Base-by-base conservation (phyloP, 2,797 vertebrate genomes). In the Potorous gilbertii region DNA sequence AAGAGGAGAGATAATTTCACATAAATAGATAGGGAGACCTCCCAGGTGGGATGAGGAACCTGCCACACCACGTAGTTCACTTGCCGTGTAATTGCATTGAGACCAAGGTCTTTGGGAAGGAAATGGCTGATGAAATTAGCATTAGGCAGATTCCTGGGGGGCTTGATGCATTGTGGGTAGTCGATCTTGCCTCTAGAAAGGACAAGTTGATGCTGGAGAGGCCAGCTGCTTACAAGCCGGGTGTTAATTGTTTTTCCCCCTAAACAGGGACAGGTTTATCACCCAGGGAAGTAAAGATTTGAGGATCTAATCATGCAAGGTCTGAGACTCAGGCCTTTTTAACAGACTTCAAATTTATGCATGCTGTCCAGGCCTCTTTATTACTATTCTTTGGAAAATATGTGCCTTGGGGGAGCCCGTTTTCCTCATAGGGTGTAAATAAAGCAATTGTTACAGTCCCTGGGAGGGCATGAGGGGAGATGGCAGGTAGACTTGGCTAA, bases 21-120 rank as follows among this genome's bases (percentile, higher is more conserved):
- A 94, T 98, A 98, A 98, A 98, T 98, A 97, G 97, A 98, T 97
- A 93, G 92, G 93, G 98, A 98, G 97, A 98, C 96, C 96, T 98
- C 98, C 94, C 91, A 96, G 98, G 96, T 31, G 18, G 96, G 96
- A 96, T 97, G 91, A 96, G 97, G 95, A 97, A 91, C 98, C 97
- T 97, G 93, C 92, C 54, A 93, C 3, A 5, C 94, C 96, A 97
- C 98, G 98, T 99, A 98, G 98, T 98, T 98, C 99, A 99, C 99
- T 99, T 99, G 99, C 98, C 96, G 94, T 94, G 96, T 98, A 99
- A 98, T 98, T 99, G 98, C 99, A 98, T 99, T 98, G 98, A 98
- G 98, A 98, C 98, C 99, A 99, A 99, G 99, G 99, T 99, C 99
- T 98, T 98, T 96, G 99, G 40, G 99, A 99, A 99, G 99, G 99